Evolutionary conservation across 2,797 vertebrate genomes (phyloP), one percentile per base, ranked within the genome.

Genomic region (Sebastes vulpes): DNA sequence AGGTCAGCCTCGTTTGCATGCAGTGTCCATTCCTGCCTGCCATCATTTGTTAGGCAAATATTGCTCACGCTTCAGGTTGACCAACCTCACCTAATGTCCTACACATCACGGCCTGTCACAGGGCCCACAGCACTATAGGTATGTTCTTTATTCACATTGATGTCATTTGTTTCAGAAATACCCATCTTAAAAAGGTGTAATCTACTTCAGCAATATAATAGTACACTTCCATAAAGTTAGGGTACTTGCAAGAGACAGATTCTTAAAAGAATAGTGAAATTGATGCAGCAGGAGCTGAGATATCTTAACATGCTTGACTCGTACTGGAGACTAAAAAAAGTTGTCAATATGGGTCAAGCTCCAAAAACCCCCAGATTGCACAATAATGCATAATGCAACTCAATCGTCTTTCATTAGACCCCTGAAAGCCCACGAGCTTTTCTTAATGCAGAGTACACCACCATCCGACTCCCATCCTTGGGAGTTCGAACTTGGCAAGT

Each of bases 21-120:
- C 59, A 50, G 70, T n/a, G 81, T 86, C 77, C 81, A 26, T 77
- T 83, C 71, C 82, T 84, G 82, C 85, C 67, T 50, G 21, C 80
- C 77, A 56, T 86, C 57, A 91, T 96, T 97, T 96, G 95, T 91
- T 92, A 95, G 90, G 89, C 96, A 97, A 97, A 97, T 95, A 61
- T 5, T 59, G 18, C n/a, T 3, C 79, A 72, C 25, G 61, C 28
- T 54, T 72, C 83, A 73, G 79, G 72, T 69, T 64, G 67, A 85
- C 76, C 87, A 69, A 57, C 72, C 63, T 87, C 52, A 50, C 65
- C 82, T 84, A 25, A 74, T 75, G 61, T 74, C 76, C 63, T 28
- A 11, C 48, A 76, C 42, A 50, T 1, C 46, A 20, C 0, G 7
- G 48, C 11, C 32, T 31, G n/a, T 57, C 65, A 10, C 61, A 54